Conservation (phyloP, 2,797 vertebrate genomes). For the Poecilia picta region DNA sequence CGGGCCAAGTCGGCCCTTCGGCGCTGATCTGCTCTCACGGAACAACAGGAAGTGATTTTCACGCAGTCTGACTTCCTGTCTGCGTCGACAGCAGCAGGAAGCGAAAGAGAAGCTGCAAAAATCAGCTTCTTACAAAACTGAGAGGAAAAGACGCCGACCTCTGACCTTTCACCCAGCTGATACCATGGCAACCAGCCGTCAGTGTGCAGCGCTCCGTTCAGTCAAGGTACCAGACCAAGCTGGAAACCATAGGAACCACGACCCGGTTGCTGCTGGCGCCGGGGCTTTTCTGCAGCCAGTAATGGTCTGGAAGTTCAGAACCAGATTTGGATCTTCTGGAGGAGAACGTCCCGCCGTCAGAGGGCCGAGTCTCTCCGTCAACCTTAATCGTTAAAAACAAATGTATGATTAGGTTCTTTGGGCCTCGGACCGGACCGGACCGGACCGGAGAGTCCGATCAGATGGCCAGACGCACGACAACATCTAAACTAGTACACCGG, state of each 20-base stretch:
- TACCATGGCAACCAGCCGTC: conserved; percentile 5
- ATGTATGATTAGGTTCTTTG: conserved; percentile 78
- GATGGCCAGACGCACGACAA: conserved; percentile 64
- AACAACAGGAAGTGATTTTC: background rate
- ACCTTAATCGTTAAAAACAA: conserved; percentile 82
- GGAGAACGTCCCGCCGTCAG: background rate
- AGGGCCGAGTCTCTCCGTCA: conserved; percentile 45
- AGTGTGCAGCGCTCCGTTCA: background rate
- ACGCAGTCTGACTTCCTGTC: background rate
- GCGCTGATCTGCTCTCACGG: no score
- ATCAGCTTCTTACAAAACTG: background rate
- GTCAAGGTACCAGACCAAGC: no score
- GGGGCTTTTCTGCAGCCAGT: conserved; percentile 30
- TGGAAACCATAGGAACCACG: conserved; percentile 9
- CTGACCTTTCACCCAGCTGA: background rate
- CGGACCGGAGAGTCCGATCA: conserved; percentile 33
- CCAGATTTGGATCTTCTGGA: background rate
- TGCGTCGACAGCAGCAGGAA: conserved; percentile 14
- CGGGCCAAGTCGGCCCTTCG: background rate
- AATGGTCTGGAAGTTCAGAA: conserved; percentile 33
- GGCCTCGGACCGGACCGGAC: conserved; percentile 30
- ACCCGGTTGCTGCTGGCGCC: conserved; percentile 12
- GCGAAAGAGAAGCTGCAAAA: background rate
- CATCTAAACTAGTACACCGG: conserved; percentile 52
- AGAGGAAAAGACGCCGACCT: conserved; percentile 2